Conservation (phyloP, 2,113 vertebrate species). For the Merops nubicus region DNA sequence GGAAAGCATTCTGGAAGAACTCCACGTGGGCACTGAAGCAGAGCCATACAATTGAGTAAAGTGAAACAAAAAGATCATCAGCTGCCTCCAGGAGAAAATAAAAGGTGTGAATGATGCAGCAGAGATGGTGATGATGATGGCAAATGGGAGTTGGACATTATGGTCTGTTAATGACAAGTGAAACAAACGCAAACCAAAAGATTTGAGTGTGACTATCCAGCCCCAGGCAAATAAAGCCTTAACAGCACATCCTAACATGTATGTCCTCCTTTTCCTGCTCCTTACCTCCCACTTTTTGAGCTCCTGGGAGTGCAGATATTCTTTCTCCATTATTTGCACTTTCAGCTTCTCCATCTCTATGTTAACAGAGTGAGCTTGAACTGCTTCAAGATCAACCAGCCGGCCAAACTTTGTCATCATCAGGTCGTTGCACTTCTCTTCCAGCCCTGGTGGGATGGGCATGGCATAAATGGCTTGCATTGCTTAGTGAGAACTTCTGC, state of each 20-base stretch:
- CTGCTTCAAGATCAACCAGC: slow-evolving; percentile 85
- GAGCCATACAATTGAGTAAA: background rate
- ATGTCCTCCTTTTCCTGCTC: background rate
- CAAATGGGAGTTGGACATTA: background rate
- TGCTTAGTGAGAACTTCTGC: background rate
- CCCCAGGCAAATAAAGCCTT: background rate
- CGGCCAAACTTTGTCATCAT: slow-evolving; percentile 90
- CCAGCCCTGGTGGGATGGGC: slow-evolving; percentile 74
- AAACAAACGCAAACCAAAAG: background rate
- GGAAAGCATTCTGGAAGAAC: background rate
- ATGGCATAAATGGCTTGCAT: background rate
- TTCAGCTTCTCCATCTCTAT: slow-evolving; percentile 84
- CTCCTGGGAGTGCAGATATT: slow-evolving; percentile 72
- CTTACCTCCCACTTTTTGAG: slow-evolving; percentile 85
- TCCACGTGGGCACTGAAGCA: background rate
- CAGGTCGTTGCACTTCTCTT: slow-evolving; percentile 78
- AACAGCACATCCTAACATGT: background rate
- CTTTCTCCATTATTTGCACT: slow-evolving; percentile 78
- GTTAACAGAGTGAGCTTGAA: slow-evolving; percentile 85
- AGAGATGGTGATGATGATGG: background rate
- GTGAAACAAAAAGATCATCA: background rate
- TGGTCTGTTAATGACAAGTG: background rate
- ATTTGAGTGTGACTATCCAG: background rate
- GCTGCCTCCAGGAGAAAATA: background rate
- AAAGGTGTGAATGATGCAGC: background rate